Conservation (phyloP, 2,797 vertebrate genomes). For the Peromyscus aztecus region DNA sequence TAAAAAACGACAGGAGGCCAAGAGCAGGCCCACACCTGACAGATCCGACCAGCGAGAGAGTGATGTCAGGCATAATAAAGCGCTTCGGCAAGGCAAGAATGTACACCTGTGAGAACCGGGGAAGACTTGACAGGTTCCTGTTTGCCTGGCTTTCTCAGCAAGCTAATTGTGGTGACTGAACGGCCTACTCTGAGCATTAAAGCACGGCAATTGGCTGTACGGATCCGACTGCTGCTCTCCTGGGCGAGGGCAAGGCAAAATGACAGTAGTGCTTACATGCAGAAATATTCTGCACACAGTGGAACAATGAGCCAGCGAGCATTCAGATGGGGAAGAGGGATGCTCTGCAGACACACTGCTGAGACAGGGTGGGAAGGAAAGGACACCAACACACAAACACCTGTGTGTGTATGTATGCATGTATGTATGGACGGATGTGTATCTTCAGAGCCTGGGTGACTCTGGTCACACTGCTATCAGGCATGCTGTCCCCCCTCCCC, state of each 20-base stretch:
- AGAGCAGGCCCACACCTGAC: slow-evolving; percentile 73
- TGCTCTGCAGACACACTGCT: background rate
- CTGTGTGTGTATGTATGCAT: fast-evolving
- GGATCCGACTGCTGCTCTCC: slow-evolving; percentile 57
- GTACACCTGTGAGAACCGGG: slow-evolving; percentile 67
- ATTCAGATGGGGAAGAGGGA: background rate
- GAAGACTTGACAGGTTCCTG: slow-evolving; percentile 74
- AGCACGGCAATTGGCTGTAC: slow-evolving; percentile 43
- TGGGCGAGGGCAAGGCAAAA: background rate
- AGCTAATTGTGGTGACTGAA: slow-evolving; percentile 78
- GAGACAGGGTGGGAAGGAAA: background rate
- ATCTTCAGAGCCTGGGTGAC: background rate
- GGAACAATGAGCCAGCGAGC: background rate
- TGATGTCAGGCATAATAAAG: slow-evolving; percentile 74
- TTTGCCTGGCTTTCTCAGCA: slow-evolving; percentile 74
- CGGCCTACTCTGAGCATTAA: slow-evolving; percentile 51
- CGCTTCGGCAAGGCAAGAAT: slow-evolving; percentile 70
- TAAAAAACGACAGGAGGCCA: slow-evolving; percentile 68
- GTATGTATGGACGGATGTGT: fast-evolving
- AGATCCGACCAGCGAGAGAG: slow-evolving; percentile 72
- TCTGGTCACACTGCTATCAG: background rate
- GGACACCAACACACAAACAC: background rate
- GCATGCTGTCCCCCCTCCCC: no score
- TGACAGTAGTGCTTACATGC: background rate
- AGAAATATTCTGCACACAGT: background rate